Base-by-base conservation (phyloP, 1,140 invertebrate species). In the Oryctes rhinoceros region DNA sequence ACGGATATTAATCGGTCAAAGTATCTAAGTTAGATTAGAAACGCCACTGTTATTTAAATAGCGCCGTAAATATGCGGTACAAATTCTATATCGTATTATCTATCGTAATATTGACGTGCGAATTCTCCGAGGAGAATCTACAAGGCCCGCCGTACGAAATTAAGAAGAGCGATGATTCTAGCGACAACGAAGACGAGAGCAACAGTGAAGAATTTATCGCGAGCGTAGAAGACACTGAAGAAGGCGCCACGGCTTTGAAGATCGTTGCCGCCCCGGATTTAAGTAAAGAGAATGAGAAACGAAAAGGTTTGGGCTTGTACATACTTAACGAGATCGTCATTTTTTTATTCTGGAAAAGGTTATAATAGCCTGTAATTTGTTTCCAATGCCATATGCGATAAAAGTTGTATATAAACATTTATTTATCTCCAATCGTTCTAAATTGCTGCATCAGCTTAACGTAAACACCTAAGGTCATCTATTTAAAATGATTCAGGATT, bases 231-330 rank as follows among this genome's bases (percentile, higher is more conserved):
- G 82, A 82, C 20, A 81, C 82, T 13, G 79, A 82, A 44, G 81
- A 83, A 78, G 82, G 81, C 4, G 81, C 82, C 76, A 82, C 84
- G n/a, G 84, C 84, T 6, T 83, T 88, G 18, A 85, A 85, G 82
- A 86, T 88, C 15, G 83, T 88, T 18, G 83, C 83, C 39, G 83
- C 85, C 11, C 87, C 87, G 18, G 88, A 89, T 83, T 80, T 88
- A 37, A 80, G 78, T 30, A 84, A 84, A 83, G 83, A 82, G 81
- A 82, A 59, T 65, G 35, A 53, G 20, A 48, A 81, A 47, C 71
- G 20, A 67, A 76, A 78, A 78, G 76, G 76, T 78, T 76, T 76
- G 74, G 47, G 30, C 18, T 67, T 6, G 4, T 67, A 35, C 7
- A 11, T 67, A 67, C 30, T 3, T 67, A 20, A 62, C 3, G 5